Evolutionary conservation across 2,888 invertebrate genomes (phyloP), one percentile per base, ranked within the genome.

Genomic region (Pristionchus mayeri): DNA sequence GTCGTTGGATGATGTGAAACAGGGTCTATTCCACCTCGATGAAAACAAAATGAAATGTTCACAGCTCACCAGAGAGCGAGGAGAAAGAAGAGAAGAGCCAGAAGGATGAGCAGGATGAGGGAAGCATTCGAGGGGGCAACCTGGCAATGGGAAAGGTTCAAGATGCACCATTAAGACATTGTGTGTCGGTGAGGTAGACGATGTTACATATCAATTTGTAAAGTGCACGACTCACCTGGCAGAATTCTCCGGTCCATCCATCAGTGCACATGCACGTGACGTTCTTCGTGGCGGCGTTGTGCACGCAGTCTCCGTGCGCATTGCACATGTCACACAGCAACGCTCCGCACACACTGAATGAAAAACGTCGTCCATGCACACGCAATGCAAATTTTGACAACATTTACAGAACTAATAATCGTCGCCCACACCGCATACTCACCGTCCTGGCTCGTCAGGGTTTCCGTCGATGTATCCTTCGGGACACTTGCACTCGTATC

Each of bases 401-500:
- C n/a, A n/a, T n/a, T n/a, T n/a, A 40, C 3, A 37, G 37, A 7
- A 7, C 6, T 78, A 16, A 27, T 30, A 78, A 52, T 16, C 50
- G 48, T 50, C 52, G 52, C 16, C 63, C 63, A 24, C 76, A 48
- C 48, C 30, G 52, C 30, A 78, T 37, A 54, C 84, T 60, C 44
- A 82, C 85, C 91, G 86, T 63, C 92, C 91, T 3, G 91, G 91
- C 54, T 90, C 90, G 82, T 89, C 88, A n/a, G 91, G 91, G 85
- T 91, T 92, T 85, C 92, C 86, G 85, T 92, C 92, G 34, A 91
- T 86, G 85, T 89, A 92, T 24, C 92, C 93, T 37, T 88, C 88
- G 11, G 93, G 93, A 78, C 93, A 93, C 24, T 86, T 84, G 84
- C 93, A 93, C 2, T 88, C 87, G 87, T 93, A 93, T 37, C 93